A percentile compares a stretch with the other conserved stretches of the same genome.
phyloP scores from a whole-genome alignment of 2,113 vertebrate genomes.

The Leucoraja erinaceus region DNA sequence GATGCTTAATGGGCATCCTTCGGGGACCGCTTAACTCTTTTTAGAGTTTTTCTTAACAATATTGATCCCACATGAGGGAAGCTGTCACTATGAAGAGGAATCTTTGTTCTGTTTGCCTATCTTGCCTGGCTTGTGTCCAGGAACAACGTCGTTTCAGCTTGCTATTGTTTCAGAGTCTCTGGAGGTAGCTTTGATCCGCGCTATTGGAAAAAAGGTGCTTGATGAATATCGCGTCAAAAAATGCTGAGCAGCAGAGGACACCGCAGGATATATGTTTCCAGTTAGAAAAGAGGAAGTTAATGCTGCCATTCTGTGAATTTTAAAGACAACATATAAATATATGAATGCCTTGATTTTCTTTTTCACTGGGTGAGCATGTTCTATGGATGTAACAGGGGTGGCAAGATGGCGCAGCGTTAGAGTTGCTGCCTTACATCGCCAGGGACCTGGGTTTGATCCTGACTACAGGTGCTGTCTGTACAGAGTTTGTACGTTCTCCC shows the following conservation, averaged over 20 bases:
- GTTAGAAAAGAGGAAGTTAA: not conserved
- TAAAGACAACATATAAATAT: not conserved
- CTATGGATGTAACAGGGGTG: not conserved
- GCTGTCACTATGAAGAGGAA: conserved; percentile 13
- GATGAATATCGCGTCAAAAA: conserved; percentile 15
- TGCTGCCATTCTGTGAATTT: not conserved
- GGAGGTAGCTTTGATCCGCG: not conserved
- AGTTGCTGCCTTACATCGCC: no score
- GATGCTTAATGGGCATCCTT: conserved; percentile 21
- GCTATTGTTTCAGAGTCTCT: conserved; percentile 7
- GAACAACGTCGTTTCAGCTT: not conserved
- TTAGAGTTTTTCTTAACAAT: not conserved
- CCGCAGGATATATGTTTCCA: not conserved
- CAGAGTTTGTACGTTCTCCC: no score
- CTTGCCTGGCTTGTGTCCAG: conserved; percentile 17
- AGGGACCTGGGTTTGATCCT: no score
- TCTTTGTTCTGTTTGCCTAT: conserved; percentile 27
- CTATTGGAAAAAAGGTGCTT: not conserved
- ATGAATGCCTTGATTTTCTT: not conserved
- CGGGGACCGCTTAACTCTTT: conserved; percentile 12
- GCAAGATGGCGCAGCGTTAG: no score
- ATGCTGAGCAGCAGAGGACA: no score
- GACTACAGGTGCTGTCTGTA: no score
- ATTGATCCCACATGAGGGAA: conserved; percentile 12
- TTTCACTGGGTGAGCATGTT: not conserved